Percentiles rank a stretch among this genome's conserved stretches.
These are phyloP conservation scores for Aegotheles bennettii DNA, from an alignment of 2,113 vertebrate genomes.

Conservation along the genomic window DNA sequence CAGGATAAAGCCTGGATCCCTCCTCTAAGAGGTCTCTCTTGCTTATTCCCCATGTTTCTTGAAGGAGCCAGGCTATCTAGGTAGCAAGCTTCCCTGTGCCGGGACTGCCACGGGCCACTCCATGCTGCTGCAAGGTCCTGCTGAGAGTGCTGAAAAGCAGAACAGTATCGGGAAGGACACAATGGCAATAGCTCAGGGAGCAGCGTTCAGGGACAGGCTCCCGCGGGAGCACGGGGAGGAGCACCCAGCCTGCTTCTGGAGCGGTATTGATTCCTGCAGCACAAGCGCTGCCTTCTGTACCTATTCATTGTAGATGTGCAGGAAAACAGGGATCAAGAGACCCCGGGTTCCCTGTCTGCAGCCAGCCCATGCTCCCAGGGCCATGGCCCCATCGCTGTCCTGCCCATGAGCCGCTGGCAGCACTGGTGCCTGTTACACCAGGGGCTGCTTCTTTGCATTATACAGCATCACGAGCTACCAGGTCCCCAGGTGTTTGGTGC, in stretches of 20 bases:
- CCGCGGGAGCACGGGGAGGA: background rate
- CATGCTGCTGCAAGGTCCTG: background rate
- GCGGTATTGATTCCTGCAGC: constrained; percentile 27
- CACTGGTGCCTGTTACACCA: background rate
- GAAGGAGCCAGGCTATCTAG: background rate
- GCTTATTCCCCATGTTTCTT: accelerated
- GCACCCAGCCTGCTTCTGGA: background rate
- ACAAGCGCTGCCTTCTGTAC: background rate
- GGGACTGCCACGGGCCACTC: background rate
- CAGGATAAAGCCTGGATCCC: background rate
- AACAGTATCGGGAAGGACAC: background rate
- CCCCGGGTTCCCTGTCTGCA: accelerated
- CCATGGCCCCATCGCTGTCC: background rate
- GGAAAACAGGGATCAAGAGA: background rate
- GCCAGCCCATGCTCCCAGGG: background rate
- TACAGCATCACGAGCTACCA: background rate
- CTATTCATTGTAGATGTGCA: background rate
- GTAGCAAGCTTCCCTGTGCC: background rate
- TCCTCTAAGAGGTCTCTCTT: background rate
- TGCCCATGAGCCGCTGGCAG: background rate
- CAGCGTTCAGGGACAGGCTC: background rate
- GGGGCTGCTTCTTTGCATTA: background rate
- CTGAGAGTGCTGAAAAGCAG: background rate
- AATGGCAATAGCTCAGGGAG: background rate
- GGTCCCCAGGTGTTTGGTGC: constrained; percentile 17